Evolutionary conservation across 2,113 vertebrate genomes (phyloP).

Genomic region (Dicerorhinus sumatrensis): DNA sequence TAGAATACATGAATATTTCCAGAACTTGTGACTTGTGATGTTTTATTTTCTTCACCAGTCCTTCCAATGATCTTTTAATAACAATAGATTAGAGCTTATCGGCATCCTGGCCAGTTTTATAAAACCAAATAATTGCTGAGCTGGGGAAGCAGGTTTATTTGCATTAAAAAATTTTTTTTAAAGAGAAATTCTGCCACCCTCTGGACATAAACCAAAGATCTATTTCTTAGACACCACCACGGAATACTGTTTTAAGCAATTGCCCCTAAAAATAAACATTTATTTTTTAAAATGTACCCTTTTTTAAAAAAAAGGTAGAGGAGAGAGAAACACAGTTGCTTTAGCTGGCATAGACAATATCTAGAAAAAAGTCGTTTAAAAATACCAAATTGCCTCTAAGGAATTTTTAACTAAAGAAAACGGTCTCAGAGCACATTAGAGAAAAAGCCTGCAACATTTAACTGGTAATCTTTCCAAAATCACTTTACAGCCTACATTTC

Average conservation of each 20-base stretch:
- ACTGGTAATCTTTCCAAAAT: constrained; percentile 56
- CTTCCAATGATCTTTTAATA: constrained; percentile 76
- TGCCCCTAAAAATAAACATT: constrained; percentile 52
- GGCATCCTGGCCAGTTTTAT: constrained; percentile 78
- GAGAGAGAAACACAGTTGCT: neutral
- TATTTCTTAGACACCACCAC: constrained; percentile 57
- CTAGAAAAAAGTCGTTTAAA: neutral
- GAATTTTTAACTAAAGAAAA: constrained; percentile 64
- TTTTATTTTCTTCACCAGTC: constrained; percentile 81
- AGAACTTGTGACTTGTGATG: constrained; percentile 78
- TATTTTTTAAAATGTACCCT: neutral
- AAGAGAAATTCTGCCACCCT: constrained; percentile 95
- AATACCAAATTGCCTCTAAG: constrained; percentile 51
- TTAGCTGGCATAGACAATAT: neutral
- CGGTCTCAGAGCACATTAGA: constrained; percentile 1
- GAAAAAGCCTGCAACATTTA: constrained; percentile 28
- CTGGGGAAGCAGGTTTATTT: constrained; percentile 75
- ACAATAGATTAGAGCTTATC: constrained; percentile 79
- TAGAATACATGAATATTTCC: constrained; percentile 58
- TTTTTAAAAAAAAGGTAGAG: neutral
- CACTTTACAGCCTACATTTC: neutral
- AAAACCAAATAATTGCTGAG: constrained; percentile 82
- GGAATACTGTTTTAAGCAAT: constrained; percentile 49
- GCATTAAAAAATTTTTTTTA: constrained; percentile 79
- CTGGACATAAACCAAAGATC: constrained; percentile 88